Percentiles rank a stretch among this genome's conserved stretches.
Evolutionary conservation across 2,797 vertebrate species (phyloP).

Genomic region (Anas bahamensis): DNA sequence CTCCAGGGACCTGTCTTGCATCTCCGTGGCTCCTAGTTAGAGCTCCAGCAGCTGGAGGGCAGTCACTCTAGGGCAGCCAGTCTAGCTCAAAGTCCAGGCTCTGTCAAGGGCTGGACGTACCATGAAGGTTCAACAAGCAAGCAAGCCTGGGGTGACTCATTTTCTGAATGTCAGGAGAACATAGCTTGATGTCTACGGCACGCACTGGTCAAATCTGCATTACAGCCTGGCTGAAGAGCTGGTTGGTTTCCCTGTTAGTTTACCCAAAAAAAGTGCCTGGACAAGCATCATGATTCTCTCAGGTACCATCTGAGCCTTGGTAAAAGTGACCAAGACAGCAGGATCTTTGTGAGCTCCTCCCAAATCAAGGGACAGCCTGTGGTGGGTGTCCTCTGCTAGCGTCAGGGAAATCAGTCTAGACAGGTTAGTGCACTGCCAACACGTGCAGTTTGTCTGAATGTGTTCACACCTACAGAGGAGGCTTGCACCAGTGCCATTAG

Average conservation of each 20-base stretch:
- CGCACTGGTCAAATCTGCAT: not conserved
- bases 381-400: not conserved
- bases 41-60: not conserved
- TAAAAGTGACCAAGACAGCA: not conserved
- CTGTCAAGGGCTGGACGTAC: not conserved
- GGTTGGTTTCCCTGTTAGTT: not conserved
- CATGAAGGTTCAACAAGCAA: constrained; percentile 3
- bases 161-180: constrained; percentile 14
- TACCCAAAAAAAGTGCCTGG: not conserved
- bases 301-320: not conserved
- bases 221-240: not conserved
- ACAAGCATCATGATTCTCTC: not conserved
- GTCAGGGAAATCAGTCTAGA: not conserved
- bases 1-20: not conserved
- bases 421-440: not conserved
- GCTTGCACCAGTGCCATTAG: not conserved
- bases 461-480: not conserved
- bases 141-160: constrained; percentile 24
- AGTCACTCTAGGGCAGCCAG: constrained; percentile 31
- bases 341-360: not conserved
- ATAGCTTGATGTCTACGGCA: not conserved
- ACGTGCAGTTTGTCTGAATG: not conserved
- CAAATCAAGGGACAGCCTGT: not conserved
- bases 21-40: constrained; percentile 20
- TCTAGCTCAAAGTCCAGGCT: not conserved